These are phyloP conservation scores for Romanogobio albipinnatus DNA, from an alignment of 2,113 vertebrate species.

Conservation along the genomic window DNA sequence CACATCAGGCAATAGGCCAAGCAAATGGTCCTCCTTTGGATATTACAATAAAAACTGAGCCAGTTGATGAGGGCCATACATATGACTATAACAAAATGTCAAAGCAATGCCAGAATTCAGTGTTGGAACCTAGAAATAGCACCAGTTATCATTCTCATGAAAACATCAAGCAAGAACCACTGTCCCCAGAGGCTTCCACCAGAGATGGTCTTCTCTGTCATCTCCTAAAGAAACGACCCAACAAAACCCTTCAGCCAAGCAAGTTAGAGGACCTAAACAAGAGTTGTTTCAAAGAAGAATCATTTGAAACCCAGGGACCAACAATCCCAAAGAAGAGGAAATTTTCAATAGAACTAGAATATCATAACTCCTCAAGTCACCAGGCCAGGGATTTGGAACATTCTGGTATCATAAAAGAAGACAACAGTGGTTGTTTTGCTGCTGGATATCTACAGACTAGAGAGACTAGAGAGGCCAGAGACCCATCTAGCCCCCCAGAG, in stretches of 20 bases:
- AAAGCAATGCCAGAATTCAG: slow-evolving; percentile 56
- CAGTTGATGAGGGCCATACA: slow-evolving; percentile 70
- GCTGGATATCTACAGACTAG: slow-evolving; percentile 55
- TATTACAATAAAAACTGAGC: slow-evolving; percentile 85
- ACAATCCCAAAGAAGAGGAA: slow-evolving; percentile 84
- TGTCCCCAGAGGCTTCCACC: slow-evolving; percentile 80
- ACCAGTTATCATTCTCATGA: slow-evolving; percentile 67
- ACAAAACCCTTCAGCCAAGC: slow-evolving; percentile 70
- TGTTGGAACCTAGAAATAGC: slow-evolving; percentile 65
- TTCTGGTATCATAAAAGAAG: slow-evolving; percentile 37
- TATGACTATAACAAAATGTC: slow-evolving; percentile 64
- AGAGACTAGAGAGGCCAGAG: slow-evolving; percentile 34
- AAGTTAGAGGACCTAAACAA: slow-evolving; percentile 54
- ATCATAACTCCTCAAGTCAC: slow-evolving; percentile 60
- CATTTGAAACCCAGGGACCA: slow-evolving; percentile 53
- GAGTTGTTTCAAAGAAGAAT: slow-evolving; percentile 54
- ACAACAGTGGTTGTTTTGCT: slow-evolving; percentile 55
- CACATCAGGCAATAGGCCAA: slow-evolving; percentile 64
- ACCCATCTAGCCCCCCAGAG: slow-evolving; percentile 49
- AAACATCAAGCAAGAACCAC: slow-evolving; percentile 77
- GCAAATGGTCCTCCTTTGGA: slow-evolving; percentile 76
- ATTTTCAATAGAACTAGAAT: slow-evolving; percentile 67
- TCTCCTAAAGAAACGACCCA: slow-evolving; percentile 80
- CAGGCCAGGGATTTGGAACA: slow-evolving; percentile 60
- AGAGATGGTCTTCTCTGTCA: slow-evolving; percentile 84